These are phyloP conservation scores for Noctua janthina DNA, from an alignment of 2,888 invertebrate genomes.

Conservation along the genomic window DNA sequence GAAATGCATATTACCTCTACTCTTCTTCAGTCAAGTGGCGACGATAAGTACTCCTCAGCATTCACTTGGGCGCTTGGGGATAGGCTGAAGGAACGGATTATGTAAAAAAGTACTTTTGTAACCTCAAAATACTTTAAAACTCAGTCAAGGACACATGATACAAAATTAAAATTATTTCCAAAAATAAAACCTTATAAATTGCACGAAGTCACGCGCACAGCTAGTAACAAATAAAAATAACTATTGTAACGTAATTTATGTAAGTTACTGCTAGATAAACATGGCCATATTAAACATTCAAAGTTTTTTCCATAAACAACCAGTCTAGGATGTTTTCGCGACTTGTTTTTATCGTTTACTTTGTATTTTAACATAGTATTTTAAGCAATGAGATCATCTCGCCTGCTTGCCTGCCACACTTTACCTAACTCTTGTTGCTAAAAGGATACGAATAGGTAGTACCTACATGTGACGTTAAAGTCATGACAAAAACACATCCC, in stretches of 20 bases:
- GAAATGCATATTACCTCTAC: not conserved
- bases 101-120: not conserved
- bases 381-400: constrained; percentile 44
- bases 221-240: constrained; percentile 8
- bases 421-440: constrained; percentile 6
- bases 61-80: not conserved
- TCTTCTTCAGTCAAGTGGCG: not conserved
- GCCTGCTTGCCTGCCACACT: not conserved
- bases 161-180: not conserved
- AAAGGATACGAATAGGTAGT: not conserved
- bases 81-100: not conserved
- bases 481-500: not conserved
- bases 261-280: constrained; percentile 31
- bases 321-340: constrained; percentile 36
- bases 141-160: too few relatives aligned
- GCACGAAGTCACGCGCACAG: not conserved
- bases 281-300: constrained; percentile 28
- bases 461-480: not conserved
- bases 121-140: not conserved
- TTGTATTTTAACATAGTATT: constrained; percentile 40
- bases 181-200: not conserved
- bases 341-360: constrained; percentile 52
- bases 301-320: constrained; percentile 44
- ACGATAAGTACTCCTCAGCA: not conserved
- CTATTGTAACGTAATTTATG: constrained; percentile 38